Evolutionary conservation across 1,140 invertebrate species (phyloP).

Genomic region (Vanessa tameamea): DNA sequence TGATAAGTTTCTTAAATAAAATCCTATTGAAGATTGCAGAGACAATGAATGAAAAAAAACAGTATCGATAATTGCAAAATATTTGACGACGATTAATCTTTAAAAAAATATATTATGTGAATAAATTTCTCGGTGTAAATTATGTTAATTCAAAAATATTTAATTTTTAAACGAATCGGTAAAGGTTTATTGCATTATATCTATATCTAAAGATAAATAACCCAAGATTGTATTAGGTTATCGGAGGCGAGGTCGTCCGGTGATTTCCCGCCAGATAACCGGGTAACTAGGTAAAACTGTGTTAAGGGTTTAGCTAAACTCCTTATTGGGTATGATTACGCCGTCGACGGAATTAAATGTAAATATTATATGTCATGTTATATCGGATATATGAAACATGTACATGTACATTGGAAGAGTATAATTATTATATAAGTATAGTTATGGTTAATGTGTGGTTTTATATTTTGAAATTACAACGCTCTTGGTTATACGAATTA

Average conservation of each 20-base stretch:
- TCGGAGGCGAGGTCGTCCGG: slow-evolving; percentile 36
- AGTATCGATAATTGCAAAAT: too few species aligned
- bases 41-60: too few species aligned
- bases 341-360: slow-evolving; percentile 16
- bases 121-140: too few species aligned
- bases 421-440: too few species aligned
- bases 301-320: slow-evolving; percentile 33
- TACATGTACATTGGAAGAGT: background rate
- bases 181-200: slow-evolving; percentile 8
- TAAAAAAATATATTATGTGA: too few species aligned
- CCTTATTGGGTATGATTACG: slow-evolving; percentile 28
- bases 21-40: too few species aligned
- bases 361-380: background rate
- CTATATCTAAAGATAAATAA: slow-evolving; percentile 26
- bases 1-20: too few species aligned
- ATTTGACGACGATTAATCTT: too few species aligned
- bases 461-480: too few species aligned
- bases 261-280: slow-evolving; percentile 38
- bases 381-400: too few species aligned
- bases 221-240: slow-evolving; percentile 37
- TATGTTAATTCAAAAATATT: background rate
- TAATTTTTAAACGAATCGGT: background rate
- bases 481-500: too few species aligned
- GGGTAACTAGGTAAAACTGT: slow-evolving; percentile 38
- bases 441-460: too few species aligned